Conservation (phyloP, 2,113 vertebrate genomes). For the Pogona vitticeps region DNA sequence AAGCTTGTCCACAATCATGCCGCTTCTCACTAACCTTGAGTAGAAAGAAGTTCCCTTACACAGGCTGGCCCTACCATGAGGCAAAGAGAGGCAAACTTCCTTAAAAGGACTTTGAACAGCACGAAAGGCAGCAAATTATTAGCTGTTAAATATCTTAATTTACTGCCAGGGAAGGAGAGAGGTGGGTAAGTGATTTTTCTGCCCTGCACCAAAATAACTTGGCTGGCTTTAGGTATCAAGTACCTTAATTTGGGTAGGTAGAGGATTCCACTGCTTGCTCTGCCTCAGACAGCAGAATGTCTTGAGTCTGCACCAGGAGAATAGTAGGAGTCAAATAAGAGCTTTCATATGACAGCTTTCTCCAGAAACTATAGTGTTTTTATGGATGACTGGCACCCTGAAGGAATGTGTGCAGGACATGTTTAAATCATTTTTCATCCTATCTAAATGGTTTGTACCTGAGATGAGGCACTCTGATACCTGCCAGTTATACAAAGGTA, state of each 20-base stretch:
- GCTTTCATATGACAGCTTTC: background rate
- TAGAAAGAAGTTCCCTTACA: background rate
- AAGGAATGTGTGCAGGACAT: background rate
- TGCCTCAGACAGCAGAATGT: no score
- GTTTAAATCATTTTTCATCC: background rate
- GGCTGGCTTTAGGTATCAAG: no score
- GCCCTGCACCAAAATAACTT: no score
- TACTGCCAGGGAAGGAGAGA: background rate
- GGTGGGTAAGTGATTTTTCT: background rate
- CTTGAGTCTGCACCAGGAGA: no score
- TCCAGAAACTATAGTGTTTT: background rate
- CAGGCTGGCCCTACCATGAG: background rate
- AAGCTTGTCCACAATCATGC: background rate
- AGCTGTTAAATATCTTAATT: background rate
- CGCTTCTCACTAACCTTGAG: background rate
- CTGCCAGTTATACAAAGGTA: background rate
- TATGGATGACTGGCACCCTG: background rate
- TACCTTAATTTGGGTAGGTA: no score
- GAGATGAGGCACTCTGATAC: background rate
- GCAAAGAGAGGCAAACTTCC: background rate
- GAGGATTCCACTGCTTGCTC: no score
- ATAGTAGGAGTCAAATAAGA: no score
- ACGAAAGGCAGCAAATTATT: background rate
- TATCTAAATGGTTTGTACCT: background rate
- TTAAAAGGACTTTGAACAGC: background rate